These are phyloP conservation scores for Tadarida brasiliensis DNA, from an alignment of 2,797 vertebrate genomes.

Conservation along the genomic window DNA sequence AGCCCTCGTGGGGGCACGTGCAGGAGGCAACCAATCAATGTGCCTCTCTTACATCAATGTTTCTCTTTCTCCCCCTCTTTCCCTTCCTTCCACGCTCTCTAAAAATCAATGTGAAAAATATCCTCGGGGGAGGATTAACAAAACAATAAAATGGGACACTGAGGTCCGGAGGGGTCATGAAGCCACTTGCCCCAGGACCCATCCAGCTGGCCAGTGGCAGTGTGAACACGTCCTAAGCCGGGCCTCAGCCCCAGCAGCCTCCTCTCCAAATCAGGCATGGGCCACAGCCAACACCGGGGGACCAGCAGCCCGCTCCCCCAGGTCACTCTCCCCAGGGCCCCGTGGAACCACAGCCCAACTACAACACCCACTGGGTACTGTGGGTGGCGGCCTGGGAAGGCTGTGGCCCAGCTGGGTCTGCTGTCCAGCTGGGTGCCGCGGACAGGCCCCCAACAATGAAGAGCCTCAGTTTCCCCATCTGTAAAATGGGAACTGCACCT, in stretches of 20 bases:
- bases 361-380: not conserved
- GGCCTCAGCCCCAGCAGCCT: not conserved
- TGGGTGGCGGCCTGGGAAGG: not conserved
- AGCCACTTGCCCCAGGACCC: not conserved
- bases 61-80: too few relatives aligned
- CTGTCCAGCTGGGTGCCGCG: not conserved
- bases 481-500: not conserved
- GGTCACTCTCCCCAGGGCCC: too few relatives aligned
- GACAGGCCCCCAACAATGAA: not conserved
- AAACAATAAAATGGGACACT: not conserved
- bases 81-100: too few relatives aligned
- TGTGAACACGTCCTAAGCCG: not conserved
- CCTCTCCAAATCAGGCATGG: not conserved
- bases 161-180: not conserved
- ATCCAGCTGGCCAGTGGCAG: not conserved
- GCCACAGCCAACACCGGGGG: not conserved
- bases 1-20: too few relatives aligned
- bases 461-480: not conserved
- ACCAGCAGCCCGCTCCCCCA: not conserved
- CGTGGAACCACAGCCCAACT: not conserved
- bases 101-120: too few relatives aligned
- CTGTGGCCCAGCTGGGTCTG: too few relatives aligned
- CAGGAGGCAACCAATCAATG: too few relatives aligned
- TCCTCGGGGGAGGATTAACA: too few relatives aligned
- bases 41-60: too few relatives aligned